Conservation (phyloP, 2,888 invertebrate species). For the Drosophila pseudotalamancana region DNA sequence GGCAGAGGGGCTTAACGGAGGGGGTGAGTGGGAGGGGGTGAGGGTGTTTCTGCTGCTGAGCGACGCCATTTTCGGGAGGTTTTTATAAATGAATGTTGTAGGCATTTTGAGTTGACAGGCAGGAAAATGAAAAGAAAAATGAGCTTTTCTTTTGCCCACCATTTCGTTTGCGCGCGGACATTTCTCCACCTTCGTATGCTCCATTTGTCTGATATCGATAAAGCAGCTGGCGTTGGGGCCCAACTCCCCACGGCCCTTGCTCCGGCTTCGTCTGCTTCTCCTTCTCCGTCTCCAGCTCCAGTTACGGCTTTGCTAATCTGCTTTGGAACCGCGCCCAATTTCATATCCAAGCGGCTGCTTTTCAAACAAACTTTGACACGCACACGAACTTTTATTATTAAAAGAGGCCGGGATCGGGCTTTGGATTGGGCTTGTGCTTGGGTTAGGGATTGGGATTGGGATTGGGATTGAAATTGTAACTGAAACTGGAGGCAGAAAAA, state of each 20-base stretch:
- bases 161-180: slow-evolving; percentile 5
- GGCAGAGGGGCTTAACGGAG: neutral
- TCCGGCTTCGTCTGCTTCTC: too few relatives aligned
- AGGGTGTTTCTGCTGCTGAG: slow-evolving; percentile 6
- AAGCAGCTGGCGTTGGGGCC: slow-evolving; percentile 28
- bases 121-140: slow-evolving; percentile 82
- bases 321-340: slow-evolving; percentile 70
- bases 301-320: slow-evolving; percentile 60
- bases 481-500: slow-evolving; percentile 14
- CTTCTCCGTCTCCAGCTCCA: neutral
- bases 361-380: slow-evolving; percentile 81
- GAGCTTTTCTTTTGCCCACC: slow-evolving; percentile 59
- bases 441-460: slow-evolving; percentile 1
- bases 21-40: neutral
- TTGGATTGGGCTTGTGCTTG: slow-evolving; percentile 15
- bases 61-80: slow-evolving; percentile 55
- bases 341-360: slow-evolving; percentile 70
- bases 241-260: neutral
- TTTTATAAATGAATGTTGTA: slow-evolving; percentile 74
- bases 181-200: slow-evolving; percentile 37
- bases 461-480: slow-evolving; percentile 32
- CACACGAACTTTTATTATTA: slow-evolving; percentile 80
- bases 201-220: slow-evolving; percentile 62
- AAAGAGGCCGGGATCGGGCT: slow-evolving; percentile 28
- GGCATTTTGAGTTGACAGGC: slow-evolving; percentile 81